These are phyloP conservation scores for Rhynchomys soricoides DNA, from an alignment of 2,113 vertebrate genomes.

Conservation along the genomic window DNA sequence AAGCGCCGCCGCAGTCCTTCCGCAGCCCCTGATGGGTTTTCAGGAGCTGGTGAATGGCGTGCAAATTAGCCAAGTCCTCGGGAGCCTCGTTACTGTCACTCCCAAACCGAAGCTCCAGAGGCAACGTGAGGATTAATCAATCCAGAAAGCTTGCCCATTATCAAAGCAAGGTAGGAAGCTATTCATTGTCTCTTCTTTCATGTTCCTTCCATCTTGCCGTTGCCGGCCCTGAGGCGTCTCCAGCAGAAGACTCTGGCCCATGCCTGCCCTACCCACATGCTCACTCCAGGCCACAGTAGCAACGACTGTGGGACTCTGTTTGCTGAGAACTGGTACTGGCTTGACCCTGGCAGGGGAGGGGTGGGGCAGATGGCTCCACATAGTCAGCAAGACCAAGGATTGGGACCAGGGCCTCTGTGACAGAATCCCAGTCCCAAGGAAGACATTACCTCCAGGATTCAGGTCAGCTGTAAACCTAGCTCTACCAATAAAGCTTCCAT, in stretches of 20 bases:
- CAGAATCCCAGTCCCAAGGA: background rate
- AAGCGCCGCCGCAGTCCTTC: conserved; percentile 86
- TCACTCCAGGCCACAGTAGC: background rate
- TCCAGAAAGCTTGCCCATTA: conserved; percentile 83
- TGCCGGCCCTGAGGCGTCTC: conserved; percentile 62
- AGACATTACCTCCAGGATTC: accelerated
- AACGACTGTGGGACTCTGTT: accelerated
- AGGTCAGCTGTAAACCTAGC: accelerated
- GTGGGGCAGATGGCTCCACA: background rate
- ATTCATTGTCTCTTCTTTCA: conserved; percentile 81
- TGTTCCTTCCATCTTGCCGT: conserved; percentile 79
- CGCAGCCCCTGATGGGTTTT: conserved; percentile 88
- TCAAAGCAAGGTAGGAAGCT: conserved; percentile 86
- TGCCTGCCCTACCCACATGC: background rate
- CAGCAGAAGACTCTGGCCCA: background rate
- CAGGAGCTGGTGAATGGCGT: conserved; percentile 89
- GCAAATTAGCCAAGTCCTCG: conserved; percentile 90
- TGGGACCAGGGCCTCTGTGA: too few species aligned
- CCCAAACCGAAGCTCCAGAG: conserved; percentile 85
- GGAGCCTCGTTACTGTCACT: conserved; percentile 89
- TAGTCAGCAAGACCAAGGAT: background rate
- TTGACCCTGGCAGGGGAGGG: accelerated
- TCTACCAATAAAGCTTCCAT: too few species aligned
- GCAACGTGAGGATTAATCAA: conserved; percentile 86
- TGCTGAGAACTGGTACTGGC: background rate